phyloP scores from a whole-genome alignment of 2,797 vertebrate genomes.

The Arremon aurantiirostris region DNA sequence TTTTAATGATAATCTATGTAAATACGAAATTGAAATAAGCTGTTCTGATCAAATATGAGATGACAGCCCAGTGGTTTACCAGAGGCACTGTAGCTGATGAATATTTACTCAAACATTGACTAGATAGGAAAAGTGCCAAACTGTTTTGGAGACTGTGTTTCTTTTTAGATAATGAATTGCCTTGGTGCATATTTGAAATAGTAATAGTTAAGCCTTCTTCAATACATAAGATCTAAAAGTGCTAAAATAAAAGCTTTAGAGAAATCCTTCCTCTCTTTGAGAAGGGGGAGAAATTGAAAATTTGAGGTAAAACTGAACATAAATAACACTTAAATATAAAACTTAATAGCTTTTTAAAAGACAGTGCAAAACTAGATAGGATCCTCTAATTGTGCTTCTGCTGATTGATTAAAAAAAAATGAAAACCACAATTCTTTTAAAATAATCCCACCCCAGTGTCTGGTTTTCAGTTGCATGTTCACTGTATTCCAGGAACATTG shows the following conservation, averaged over 20 bases:
- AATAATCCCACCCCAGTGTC: not conserved
- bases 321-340: not conserved
- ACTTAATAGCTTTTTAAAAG: not conserved
- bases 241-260: not conserved
- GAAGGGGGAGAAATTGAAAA: not conserved
- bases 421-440: not conserved
- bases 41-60: not conserved
- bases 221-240: not conserved
- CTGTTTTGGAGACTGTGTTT: not conserved
- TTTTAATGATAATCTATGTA: not conserved
- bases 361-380: not conserved
- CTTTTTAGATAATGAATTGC: not conserved
- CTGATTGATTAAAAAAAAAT: not conserved
- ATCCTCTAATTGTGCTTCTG: not conserved
- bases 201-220: not conserved
- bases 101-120: slow-evolving; percentile 12
- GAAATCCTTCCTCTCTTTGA: not conserved
- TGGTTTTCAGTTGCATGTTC: not conserved
- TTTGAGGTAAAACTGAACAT: not conserved
- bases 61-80: not conserved
- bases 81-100: slow-evolving; percentile 20
- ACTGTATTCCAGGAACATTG: not conserved
- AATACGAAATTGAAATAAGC: not conserved
- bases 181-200: not conserved
- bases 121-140: not conserved